phyloP scores from a whole-genome alignment of 2,888 invertebrate genomes.

The Spisula subtruncata region DNA sequence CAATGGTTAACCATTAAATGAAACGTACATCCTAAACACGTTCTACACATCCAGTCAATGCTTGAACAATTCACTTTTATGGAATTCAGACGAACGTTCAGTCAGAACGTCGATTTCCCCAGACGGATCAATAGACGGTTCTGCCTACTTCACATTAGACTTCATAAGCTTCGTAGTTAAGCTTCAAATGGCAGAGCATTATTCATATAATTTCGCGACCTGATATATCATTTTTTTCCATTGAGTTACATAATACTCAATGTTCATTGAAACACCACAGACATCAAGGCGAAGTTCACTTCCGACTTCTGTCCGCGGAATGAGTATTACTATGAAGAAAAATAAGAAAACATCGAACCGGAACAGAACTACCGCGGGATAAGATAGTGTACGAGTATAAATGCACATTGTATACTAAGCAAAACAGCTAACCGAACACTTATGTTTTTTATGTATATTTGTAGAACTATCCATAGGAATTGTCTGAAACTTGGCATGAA shows the following conservation, averaged over 20 bases:
- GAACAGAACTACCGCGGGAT: too few species aligned
- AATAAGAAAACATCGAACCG: too few species aligned
- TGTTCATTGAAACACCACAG: background rate
- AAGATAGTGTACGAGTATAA: too few species aligned
- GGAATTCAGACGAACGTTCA: background rate
- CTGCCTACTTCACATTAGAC: background rate
- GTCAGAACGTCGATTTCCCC: slow-evolving; percentile 8
- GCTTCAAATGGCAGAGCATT: background rate
- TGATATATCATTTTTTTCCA: background rate
- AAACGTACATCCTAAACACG: background rate
- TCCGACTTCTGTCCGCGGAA: background rate
- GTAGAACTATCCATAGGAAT: too few species aligned
- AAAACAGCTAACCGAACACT: too few species aligned
- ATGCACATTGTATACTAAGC: too few species aligned
- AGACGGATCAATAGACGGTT: background rate
- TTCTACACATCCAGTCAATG: background rate
- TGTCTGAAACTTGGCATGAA: too few species aligned
- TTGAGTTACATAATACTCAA: background rate
- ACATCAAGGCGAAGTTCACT: background rate
- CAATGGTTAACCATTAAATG: background rate
- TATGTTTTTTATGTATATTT: too few species aligned
- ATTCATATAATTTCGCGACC: background rate
- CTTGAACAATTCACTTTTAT: background rate
- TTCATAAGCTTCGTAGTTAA: background rate
- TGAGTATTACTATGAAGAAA: too few species aligned